Conservation (phyloP, 2,888 invertebrate genomes). For the Aphidius colemani region DNA sequence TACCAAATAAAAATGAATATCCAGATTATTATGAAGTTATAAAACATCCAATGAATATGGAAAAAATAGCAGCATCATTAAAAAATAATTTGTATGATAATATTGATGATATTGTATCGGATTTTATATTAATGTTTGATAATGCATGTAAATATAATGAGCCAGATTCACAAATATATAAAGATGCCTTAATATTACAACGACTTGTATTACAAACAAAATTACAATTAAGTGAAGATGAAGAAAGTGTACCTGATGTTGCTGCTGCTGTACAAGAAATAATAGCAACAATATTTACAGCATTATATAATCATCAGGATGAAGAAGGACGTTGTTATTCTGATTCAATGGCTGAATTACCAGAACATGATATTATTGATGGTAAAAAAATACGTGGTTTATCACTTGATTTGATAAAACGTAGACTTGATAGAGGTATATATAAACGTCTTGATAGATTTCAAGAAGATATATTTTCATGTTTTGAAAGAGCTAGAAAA, state of each 20-base stretch:
- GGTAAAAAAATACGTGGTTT: slow-evolving; percentile 76
- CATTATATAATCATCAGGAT: slow-evolving; percentile 95
- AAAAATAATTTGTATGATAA: slow-evolving; percentile 77
- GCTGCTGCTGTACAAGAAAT: slow-evolving; percentile 88
- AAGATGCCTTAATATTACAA: slow-evolving; percentile 92
- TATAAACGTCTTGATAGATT: slow-evolving; percentile 93
- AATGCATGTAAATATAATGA: slow-evolving; percentile 98
- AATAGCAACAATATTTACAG: slow-evolving; percentile 87
- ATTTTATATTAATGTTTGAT: slow-evolving; percentile 91
- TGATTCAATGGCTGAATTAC: slow-evolving; percentile 92
- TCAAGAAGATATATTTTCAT: slow-evolving; percentile 94
- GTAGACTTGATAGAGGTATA: slow-evolving; percentile 86
- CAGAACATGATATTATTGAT: slow-evolving; percentile 78
- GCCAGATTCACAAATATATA: slow-evolving; percentile 96
- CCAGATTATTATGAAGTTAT: slow-evolving; percentile 98
- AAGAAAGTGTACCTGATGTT: slow-evolving; percentile 88
- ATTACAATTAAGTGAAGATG: slow-evolving; percentile 80
- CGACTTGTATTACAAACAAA: slow-evolving; percentile 91
- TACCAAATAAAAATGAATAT: slow-evolving; percentile 91
- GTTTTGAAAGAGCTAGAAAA: slow-evolving; percentile 87
- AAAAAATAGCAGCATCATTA: slow-evolving; percentile 85
- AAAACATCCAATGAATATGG: slow-evolving; percentile 95
- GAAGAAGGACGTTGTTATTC: slow-evolving; percentile 96
- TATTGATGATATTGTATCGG: slow-evolving; percentile 85
- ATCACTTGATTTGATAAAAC: slow-evolving; percentile 90